Base-by-base conservation (phyloP, 2,113 vertebrate species). In the Ictalurus furcatus region DNA sequence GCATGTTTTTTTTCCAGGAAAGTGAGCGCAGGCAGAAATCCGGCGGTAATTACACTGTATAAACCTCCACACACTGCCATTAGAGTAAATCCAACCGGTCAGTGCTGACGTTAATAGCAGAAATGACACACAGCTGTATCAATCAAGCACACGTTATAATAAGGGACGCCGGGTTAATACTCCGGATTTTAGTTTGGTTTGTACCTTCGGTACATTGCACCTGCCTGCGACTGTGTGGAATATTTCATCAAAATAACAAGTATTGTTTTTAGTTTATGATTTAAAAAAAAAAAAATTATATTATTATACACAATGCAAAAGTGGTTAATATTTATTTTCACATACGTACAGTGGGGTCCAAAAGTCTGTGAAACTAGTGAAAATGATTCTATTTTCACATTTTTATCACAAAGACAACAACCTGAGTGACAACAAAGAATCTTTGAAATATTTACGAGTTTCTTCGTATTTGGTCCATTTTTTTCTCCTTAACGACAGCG, bases 61-160 rank as follows among this genome's bases (percentile, higher is more conserved):
- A 86, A 86, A 69, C 12, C 34, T 40, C 65, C 19, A 61, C 23
- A 76, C 54, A n/a, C 54, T 17, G 40, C 56, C 71, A 86, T 86
- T 86, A 86, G 25, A 78, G 71, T 58, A 86, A 86, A 86, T 86
- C 71, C 71, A 59, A 28, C 5, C 21, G 21, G 56, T 86, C 85
- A 74, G 85, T 7, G 16, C 71, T 86, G 71, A 86, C 56, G 8
- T 28, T 86, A 76, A 76, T 58, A 37, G 85, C 54, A 74, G 69
- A 76, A 86, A 86, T 69, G 61, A 85, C 23, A 28, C 44, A 85
- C 84, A 85, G 61, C 21, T 52, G 40, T 85, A 85, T 85, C 61
- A 67, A 74, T 86, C 67, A 59, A 23, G 25, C 13, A 11, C 12
- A 6, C 13, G 1, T 61, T 86, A 78, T 78, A 86, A 86, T 69